Conservation (phyloP, 2,113 vertebrate genomes). For the Channa maculata region DNA sequence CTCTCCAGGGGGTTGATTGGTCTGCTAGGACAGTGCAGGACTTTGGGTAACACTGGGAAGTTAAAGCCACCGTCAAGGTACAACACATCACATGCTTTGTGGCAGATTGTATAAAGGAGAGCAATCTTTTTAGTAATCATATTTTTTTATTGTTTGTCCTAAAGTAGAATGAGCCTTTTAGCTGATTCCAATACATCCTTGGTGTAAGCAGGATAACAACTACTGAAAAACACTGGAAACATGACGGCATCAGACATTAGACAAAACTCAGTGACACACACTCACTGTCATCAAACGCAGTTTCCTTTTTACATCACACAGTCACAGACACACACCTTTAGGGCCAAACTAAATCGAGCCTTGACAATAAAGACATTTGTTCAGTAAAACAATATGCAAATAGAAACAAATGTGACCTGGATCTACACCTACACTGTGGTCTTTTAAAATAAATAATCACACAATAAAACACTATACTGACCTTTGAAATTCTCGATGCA, state of each 20-base stretch:
- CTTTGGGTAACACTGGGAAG: neutral
- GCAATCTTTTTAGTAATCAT: neutral
- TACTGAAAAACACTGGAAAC: constrained; percentile 18
- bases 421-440: constrained; percentile 16
- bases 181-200: constrained; percentile 10
- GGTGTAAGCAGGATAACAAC: neutral
- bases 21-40: constrained; percentile 8
- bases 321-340: neutral
- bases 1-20: neutral
- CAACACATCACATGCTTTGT: neutral
- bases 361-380: constrained; percentile 9
- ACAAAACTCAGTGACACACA: constrained; percentile 5
- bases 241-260: constrained; percentile 39
- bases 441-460: neutral
- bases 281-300: neutral
- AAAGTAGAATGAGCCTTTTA: constrained; percentile 6
- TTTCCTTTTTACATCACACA: neutral
- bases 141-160: constrained; percentile 48
- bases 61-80: neutral
- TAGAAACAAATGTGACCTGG: neutral
- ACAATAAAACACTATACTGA: neutral
- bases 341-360: constrained; percentile 2
- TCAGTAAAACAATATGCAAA: constrained; percentile 19
- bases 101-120: neutral
- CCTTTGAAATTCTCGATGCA: neutral